phyloP scores from a whole-genome alignment of 2,113 vertebrate species.

The Australoheros scitulus region DNA sequence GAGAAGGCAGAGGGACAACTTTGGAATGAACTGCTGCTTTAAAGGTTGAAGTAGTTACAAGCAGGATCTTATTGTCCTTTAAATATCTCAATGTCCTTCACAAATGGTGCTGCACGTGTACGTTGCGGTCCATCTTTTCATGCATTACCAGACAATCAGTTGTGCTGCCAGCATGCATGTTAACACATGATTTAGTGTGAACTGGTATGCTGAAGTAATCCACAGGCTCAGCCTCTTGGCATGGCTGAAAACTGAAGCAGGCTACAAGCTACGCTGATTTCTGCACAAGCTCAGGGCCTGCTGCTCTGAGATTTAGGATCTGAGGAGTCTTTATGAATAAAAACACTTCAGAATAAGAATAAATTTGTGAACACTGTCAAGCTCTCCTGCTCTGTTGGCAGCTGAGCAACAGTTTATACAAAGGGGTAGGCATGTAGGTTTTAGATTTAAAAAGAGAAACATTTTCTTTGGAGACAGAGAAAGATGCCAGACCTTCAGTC shows the following conservation, averaged over 20 bases:
- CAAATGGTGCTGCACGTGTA: background rate
- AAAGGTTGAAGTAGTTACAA: background rate
- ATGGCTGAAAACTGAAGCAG: background rate
- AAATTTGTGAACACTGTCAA: too few species aligned
- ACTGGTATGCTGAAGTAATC: conserved; percentile 40
- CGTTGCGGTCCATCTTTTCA: background rate
- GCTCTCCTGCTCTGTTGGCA: background rate
- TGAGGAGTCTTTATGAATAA: background rate
- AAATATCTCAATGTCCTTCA: background rate
- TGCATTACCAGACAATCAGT: background rate
- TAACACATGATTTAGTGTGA: conserved; percentile 38
- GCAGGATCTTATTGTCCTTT: background rate
- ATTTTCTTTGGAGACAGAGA: background rate
- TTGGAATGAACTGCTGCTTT: too few species aligned
- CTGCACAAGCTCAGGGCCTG: background rate
- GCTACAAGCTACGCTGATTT: background rate
- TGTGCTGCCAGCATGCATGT: conserved; percentile 39
- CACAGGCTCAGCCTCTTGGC: conserved; percentile 4
- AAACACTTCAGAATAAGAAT: background rate
- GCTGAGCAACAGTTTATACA: background rate
- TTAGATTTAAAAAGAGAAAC: too few species aligned
- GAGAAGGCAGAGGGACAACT: too few species aligned
- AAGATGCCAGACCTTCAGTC: conserved; percentile 23
- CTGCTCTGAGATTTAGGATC: background rate
- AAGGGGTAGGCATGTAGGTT: too few species aligned